Percentiles rank a stretch among this genome's conserved stretches.
phyloP scores from a whole-genome alignment of 2,113 vertebrate genomes.

The Ctenodactylus gundi region DNA sequence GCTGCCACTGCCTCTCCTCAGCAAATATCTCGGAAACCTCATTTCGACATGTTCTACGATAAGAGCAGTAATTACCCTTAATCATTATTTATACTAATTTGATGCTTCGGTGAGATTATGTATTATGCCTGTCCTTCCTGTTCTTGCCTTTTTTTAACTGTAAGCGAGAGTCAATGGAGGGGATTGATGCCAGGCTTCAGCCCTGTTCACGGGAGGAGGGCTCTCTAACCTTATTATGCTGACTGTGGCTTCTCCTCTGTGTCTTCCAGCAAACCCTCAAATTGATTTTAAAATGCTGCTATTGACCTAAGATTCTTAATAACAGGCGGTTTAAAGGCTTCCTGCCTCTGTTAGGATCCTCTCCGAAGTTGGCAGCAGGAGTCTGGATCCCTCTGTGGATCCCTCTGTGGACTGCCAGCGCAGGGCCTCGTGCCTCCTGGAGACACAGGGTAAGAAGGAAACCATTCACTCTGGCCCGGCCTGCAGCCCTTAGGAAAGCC shows the following conservation, averaged over 20 bases:
- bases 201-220: constrained; percentile 68
- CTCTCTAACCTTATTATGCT: constrained; percentile 75
- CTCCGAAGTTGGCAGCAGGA: constrained; percentile 25
- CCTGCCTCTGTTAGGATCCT: constrained; percentile 54
- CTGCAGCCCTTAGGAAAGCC: not conserved
- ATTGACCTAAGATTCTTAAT: constrained; percentile 73
- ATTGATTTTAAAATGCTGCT: constrained; percentile 74
- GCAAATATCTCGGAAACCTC: constrained; percentile 53
- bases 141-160: constrained; percentile 14
- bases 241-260: constrained; percentile 59
- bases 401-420: not conserved
- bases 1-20: constrained; percentile 1
- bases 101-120: constrained; percentile 64
- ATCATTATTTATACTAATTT: constrained; percentile 75
- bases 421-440: not conserved
- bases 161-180: constrained; percentile 73
- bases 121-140: constrained; percentile 54
- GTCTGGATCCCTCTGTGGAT: not conserved
- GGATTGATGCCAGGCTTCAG: constrained; percentile 72
- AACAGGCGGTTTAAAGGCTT: constrained; percentile 66
- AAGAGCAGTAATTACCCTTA: constrained; percentile 60
- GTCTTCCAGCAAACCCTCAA: constrained; percentile 59
- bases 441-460: not conserved
- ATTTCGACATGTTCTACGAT: constrained; percentile 33
- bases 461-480: not conserved